phyloP scores from a whole-genome alignment of 1,140 invertebrate species.

The Oreohelix idahoensis region DNA sequence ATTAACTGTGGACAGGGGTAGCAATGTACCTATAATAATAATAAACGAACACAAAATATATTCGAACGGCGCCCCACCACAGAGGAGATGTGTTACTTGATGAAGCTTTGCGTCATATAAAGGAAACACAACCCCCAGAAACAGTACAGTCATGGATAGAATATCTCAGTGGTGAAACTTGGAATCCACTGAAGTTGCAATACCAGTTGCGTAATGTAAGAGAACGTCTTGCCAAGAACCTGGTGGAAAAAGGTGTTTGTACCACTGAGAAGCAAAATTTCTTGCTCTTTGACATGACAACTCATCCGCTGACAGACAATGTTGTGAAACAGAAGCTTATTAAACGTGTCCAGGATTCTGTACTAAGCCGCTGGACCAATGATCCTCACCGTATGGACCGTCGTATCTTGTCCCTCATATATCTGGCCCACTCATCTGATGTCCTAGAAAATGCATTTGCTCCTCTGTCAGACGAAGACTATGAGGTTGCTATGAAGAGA shows the following conservation, averaged over 20 bases:
- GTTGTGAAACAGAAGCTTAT: constrained; percentile 96
- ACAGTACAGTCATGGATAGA: constrained; percentile 99
- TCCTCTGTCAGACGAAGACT: constrained; percentile 97
- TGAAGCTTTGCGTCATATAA: constrained; percentile 97
- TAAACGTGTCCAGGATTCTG: constrained; percentile 96
- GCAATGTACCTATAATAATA: no score
- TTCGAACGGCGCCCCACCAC: no score
- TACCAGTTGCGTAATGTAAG: constrained; percentile 99
- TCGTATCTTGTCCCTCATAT: constrained; percentile 91
- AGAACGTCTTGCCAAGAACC: constrained; percentile 98
- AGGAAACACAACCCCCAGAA: constrained; percentile 91
- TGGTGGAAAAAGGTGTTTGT: constrained; percentile 99
- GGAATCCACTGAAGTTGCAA: constrained; percentile 98
- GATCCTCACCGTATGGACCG: constrained; percentile 98
- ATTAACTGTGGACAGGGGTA: no score
- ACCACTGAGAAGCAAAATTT: constrained; percentile 99
- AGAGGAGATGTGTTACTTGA: constrained; percentile 97
- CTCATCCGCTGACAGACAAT: constrained; percentile 97
- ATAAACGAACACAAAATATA: no score
- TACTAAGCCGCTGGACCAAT: constrained; percentile 95
- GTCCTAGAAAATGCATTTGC: constrained; percentile 99
- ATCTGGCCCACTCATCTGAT: constrained; percentile 97
- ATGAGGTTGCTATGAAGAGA: constrained; percentile 97
- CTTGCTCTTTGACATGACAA: constrained; percentile 99
- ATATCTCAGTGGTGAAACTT: constrained; percentile 99